Percentiles rank a stretch among this genome's conserved stretches.
Evolutionary conservation across 2,797 vertebrate genomes (phyloP).

Genomic region (Cottoperca gobio): DNA sequence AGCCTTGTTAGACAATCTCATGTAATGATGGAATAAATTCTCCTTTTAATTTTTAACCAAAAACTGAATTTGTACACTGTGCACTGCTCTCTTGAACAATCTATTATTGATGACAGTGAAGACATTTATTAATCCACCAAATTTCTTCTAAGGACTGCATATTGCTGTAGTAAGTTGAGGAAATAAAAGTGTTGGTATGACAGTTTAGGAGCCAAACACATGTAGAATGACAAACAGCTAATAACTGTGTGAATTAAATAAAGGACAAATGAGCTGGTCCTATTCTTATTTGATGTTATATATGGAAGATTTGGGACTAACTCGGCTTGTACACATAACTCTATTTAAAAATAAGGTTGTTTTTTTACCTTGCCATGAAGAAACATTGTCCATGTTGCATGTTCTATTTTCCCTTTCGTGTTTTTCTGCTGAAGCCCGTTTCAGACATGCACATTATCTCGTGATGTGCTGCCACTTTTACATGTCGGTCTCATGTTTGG

Average conservation of each 20-base stretch:
- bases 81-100: conserved; percentile 34
- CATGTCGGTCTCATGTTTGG: background rate
- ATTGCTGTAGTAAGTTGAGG: conserved; percentile 2
- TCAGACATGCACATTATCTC: conserved; percentile 4
- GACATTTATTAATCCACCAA: conserved; percentile 42
- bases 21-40: conserved; percentile 57
- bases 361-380: background rate
- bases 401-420: background rate
- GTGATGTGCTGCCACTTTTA: conserved; percentile 17
- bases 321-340: background rate
- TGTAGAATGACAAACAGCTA: background rate
- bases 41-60: conserved; percentile 59
- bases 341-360: background rate
- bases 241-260: background rate
- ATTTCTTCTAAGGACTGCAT: conserved; percentile 26
- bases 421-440: background rate
- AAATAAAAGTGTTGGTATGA: background rate
- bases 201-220: background rate
- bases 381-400: background rate
- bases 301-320: background rate
- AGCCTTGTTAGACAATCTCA: conserved; percentile 67
- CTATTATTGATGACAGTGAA: conserved; percentile 55
- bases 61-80: conserved; percentile 49
- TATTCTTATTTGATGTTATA: background rate
- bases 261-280: background rate